Percentiles rank a stretch among this genome's conserved stretches.
Conservation (phyloP, 2,797 vertebrate genomes). For the Anniella stebbinsi region DNA sequence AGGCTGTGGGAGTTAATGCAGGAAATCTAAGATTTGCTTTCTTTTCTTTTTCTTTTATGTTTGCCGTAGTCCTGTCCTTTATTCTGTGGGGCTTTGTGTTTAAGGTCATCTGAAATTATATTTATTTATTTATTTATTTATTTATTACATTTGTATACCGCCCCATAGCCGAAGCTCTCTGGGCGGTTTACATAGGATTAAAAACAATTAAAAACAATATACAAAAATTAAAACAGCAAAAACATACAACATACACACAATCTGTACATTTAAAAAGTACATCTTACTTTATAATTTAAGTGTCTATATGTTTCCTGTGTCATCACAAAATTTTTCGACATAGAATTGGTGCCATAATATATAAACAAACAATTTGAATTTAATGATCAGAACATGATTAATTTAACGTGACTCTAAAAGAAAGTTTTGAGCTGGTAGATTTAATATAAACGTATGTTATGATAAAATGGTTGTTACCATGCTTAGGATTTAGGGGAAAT, state of each 20-base stretch:
- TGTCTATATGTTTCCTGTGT: neutral
- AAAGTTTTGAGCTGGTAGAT: neutral
- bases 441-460: neutral
- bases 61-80: neutral
- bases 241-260: too few species aligned
- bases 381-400: neutral
- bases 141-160: too few species aligned
- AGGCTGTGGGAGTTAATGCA: too few species aligned
- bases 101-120: neutral
- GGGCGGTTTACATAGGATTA: too few species aligned
- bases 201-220: too few species aligned
- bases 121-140: too few species aligned
- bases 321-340: neutral
- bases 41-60: neutral
- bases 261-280: too few species aligned
- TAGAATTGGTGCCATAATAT: neutral
- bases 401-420: neutral
- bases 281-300: neutral
- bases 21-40: neutral
- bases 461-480: constrained; percentile 8
- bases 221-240: too few species aligned
- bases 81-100: neutral
- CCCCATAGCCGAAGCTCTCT: too few species aligned
- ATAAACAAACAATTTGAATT: neutral
- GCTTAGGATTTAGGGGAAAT: neutral